Conservation (phyloP, 2,797 vertebrate genomes). For the Glyptemys insculpta region DNA sequence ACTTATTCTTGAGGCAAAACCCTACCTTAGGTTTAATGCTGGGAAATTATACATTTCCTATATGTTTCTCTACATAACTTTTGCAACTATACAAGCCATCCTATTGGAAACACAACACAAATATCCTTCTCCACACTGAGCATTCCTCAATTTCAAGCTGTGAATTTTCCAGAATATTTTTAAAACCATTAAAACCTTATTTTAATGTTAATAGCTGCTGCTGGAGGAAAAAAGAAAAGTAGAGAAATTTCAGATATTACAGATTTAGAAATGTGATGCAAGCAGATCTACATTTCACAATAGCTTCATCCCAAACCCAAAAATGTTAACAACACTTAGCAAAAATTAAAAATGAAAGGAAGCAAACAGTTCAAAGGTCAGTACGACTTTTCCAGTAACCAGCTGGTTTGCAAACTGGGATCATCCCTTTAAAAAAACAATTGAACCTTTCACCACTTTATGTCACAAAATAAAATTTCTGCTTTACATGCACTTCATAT, state of each 20-base stretch:
- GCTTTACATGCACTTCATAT: slow-evolving; percentile 70
- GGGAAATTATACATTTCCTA: slow-evolving; percentile 65
- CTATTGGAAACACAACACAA: slow-evolving; percentile 44
- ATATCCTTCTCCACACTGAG: slow-evolving; percentile 34
- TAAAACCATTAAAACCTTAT: neutral
- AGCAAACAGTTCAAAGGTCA: slow-evolving; percentile 62
- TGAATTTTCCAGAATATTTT: neutral
- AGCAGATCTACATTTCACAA: neutral
- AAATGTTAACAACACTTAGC: slow-evolving; percentile 45
- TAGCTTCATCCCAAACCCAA: slow-evolving; percentile 44
- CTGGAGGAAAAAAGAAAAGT: slow-evolving; percentile 8
- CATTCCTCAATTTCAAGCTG: neutral
- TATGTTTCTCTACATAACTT: slow-evolving; percentile 53
- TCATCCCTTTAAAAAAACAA: slow-evolving; percentile 63
- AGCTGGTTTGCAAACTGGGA: slow-evolving; percentile 85
- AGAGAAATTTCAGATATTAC: neutral
- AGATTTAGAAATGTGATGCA: neutral
- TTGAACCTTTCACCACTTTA: slow-evolving; percentile 53
- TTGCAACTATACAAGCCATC: slow-evolving; percentile 55
- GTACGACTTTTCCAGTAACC: slow-evolving; percentile 85
- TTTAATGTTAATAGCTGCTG: neutral
- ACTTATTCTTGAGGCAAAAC: slow-evolving; percentile 20
- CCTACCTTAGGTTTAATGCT: slow-evolving; percentile 55
- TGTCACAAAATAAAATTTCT: slow-evolving; percentile 74
- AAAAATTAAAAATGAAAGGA: neutral